Evolutionary conservation across 2,113 vertebrate genomes (phyloP).

Genomic region (Vicugna pacos): DNA sequence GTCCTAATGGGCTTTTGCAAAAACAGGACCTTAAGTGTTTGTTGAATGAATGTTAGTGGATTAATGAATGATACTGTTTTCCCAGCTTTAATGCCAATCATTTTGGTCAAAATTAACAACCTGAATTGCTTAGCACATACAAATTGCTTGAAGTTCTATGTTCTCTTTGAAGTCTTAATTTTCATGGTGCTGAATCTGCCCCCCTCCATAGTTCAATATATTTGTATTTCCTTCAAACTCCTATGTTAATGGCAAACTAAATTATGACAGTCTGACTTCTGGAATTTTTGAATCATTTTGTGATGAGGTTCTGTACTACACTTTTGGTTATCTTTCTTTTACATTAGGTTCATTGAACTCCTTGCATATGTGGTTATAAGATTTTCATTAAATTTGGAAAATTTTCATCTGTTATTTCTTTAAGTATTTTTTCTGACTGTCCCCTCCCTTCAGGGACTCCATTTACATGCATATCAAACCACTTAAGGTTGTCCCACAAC

Average conservation of each 20-base stretch:
- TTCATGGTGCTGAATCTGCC: not conserved
- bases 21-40: conserved; percentile 23
- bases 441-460: too few relatives aligned
- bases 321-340: not conserved
- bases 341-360: not conserved
- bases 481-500: not conserved
- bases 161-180: not conserved
- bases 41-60: not conserved
- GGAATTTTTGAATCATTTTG: not conserved
- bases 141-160: not conserved
- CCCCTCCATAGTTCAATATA: not conserved
- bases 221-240: not conserved
- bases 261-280: not conserved
- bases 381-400: not conserved
- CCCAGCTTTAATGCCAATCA: not conserved
- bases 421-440: not conserved
- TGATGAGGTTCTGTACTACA: not conserved
- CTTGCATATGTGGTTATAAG: not conserved
- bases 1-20: not conserved
- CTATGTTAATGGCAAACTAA: not conserved
- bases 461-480: not conserved
- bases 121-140: not conserved
- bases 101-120: not conserved
- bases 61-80: conserved; percentile 11
- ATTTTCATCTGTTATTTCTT: conserved; percentile 13